Evolutionary conservation across 2,113 vertebrate species (phyloP), one percentile per base, ranked within the genome.

Genomic region (Meriones unguiculatus): DNA sequence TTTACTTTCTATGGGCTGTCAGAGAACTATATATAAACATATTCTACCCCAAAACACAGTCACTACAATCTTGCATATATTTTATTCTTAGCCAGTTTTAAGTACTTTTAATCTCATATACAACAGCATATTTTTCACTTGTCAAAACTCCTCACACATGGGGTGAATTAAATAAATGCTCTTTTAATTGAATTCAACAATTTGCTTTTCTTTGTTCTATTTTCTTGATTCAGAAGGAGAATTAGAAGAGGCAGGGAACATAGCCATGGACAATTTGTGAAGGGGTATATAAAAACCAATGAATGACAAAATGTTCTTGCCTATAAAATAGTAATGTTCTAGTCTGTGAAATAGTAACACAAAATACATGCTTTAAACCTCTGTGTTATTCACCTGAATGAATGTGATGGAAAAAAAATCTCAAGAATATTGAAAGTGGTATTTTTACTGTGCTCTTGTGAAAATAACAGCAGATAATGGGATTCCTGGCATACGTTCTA

Each of bases 361-460:
- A 82, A 90, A 94, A 88, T 85, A 81, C 22, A 10, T 32, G 52
- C 17, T 14, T 91, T 91, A 94, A 95, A 88, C 57, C 20, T 20
- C 17, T 92, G 4, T 80, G 54, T 72, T 93, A 95, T 64, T 78
- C 54, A 93, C 57, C n/a, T 90, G 82, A 95, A 77, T 75, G 67
- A 93, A 78, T 25, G 69, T 15, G 94, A 64, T 93, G 69, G 89
- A 70, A 89, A 94, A n/a, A 78, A 77, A 95, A 82, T 91, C 89
- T 3, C 57, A 90, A 78, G 1, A 25, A 80, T 91, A 82, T 65
- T 82, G 22, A 93, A 78, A 72, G 22, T 95, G 50, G 7, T 35
- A 50, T 62, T 73, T 97, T 94, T 95, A 93, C 7, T 35, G 11
- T 15, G 12, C 6, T 69, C 8, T 91, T 95, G 9, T 5, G 89